A percentile compares a stretch with the other conserved stretches of the same genome.
These are phyloP conservation scores for Odontocerum albicorne DNA, from an alignment of 2,888 invertebrate genomes.

Conservation along the genomic window DNA sequence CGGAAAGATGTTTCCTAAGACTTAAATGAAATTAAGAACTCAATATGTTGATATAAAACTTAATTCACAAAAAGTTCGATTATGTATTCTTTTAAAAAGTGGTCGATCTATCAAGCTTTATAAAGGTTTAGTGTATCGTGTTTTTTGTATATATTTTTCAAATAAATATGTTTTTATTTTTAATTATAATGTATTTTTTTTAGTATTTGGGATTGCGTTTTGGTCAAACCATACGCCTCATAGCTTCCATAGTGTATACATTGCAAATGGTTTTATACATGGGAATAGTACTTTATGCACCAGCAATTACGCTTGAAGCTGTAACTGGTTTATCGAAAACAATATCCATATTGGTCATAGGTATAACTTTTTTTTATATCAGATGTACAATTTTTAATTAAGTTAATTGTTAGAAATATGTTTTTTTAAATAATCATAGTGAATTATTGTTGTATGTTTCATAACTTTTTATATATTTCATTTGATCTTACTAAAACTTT, in stretches of 20 bases:
- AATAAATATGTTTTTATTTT: too few species aligned
- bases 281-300: constrained; percentile 92
- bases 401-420: not conserved
- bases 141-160: too few species aligned
- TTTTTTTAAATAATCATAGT: not conserved
- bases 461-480: too few species aligned
- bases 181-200: too few species aligned
- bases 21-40: too few species aligned
- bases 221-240: constrained; percentile 70
- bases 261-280: constrained; percentile 89
- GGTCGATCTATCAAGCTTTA: too few species aligned
- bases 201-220: constrained; percentile 89
- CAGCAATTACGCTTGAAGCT: constrained; percentile 85
- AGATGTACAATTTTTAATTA: not conserved
- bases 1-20: too few species aligned
- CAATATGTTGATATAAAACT: too few species aligned
- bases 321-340: constrained; percentile 77
- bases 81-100: too few species aligned
- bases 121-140: too few species aligned
- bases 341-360: constrained; percentile 73
- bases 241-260: constrained; percentile 83
- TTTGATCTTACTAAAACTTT: too few species aligned
- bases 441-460: not conserved
- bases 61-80: too few species aligned
- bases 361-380: constrained; percentile 38